Evolutionary conservation across 2,888 invertebrate species (phyloP).

Genomic region (Cremastinae sp.): DNA sequence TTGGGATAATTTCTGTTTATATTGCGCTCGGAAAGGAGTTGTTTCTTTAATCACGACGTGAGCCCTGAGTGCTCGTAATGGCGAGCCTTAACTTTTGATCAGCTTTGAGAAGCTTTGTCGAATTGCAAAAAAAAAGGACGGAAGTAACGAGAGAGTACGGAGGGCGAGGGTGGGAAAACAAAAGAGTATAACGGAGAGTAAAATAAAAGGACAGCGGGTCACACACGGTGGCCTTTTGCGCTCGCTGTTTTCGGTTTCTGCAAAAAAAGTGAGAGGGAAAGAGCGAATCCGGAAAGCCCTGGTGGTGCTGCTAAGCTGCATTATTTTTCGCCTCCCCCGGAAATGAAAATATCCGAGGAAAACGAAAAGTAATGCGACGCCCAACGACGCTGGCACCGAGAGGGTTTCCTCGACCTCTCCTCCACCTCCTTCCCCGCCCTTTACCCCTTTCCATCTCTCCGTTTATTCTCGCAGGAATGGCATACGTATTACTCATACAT

Average conservation of each 20-base stretch:
- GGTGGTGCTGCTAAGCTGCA: slow-evolving; percentile 59
- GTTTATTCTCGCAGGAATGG: slow-evolving; percentile 1
- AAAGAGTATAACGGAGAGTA: slow-evolving; percentile 15
- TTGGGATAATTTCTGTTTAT: slow-evolving; percentile 12
- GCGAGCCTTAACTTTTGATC: not conserved
- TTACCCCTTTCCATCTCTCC: slow-evolving; percentile 18
- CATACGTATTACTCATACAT: slow-evolving; percentile 21
- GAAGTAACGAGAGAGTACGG: not conserved
- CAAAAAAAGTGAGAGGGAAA: no score
- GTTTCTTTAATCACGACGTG: not conserved
- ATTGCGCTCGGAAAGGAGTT: not conserved
- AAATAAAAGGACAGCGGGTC: slow-evolving; percentile 30
- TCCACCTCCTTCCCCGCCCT: slow-evolving; percentile 3
- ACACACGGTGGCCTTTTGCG: slow-evolving; percentile 51
- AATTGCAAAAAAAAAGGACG: not conserved
- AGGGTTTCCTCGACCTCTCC: slow-evolving; percentile 25
- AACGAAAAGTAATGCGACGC: slow-evolving; percentile 60
- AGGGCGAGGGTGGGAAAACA: not conserved
- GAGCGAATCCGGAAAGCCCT: no score
- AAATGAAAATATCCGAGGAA: slow-evolving; percentile 63
- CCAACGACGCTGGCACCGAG: slow-evolving; percentile 52
- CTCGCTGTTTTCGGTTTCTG: slow-evolving; percentile 24
- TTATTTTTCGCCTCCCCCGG: slow-evolving; percentile 59
- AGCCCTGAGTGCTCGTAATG: no score
- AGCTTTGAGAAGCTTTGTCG: not conserved